phyloP scores from a whole-genome alignment of 2,797 vertebrate genomes.

The Momotus momota region DNA sequence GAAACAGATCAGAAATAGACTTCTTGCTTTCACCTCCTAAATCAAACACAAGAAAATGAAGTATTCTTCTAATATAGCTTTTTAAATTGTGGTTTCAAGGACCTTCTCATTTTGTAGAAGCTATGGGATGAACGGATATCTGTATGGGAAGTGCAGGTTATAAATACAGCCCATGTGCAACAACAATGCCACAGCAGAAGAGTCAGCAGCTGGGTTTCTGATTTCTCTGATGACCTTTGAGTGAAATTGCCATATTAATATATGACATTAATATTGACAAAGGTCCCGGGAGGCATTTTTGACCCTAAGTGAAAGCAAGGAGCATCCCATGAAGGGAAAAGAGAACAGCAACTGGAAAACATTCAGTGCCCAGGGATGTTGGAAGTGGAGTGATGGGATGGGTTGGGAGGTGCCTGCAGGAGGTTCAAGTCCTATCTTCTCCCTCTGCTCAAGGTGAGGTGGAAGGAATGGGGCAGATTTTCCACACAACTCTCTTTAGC shows the following conservation, averaged over 20 bases:
- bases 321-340: background rate
- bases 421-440: background rate
- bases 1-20: background rate
- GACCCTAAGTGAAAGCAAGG: background rate
- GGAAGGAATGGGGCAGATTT: background rate
- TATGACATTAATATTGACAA: slow-evolving; percentile 8
- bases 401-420: background rate
- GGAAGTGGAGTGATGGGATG: background rate
- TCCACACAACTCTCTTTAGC: background rate
- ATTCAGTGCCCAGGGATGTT: background rate
- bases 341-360: background rate
- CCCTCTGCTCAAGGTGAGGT: background rate
- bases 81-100: background rate
- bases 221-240: slow-evolving; percentile 1
- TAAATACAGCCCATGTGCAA: background rate
- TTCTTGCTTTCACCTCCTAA: background rate
- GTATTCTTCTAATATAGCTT: background rate
- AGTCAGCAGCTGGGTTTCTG: background rate
- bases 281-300: background rate
- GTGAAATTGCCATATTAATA: slow-evolving; percentile 12
- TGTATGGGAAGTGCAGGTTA: background rate
- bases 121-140: background rate
- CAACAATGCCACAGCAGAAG: background rate
- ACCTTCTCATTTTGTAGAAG: background rate
- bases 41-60: background rate